Evolutionary conservation across 2,888 invertebrate genomes (phyloP), one percentile per base, ranked within the genome.

Genomic region (Caenorhabditis sp.): DNA sequence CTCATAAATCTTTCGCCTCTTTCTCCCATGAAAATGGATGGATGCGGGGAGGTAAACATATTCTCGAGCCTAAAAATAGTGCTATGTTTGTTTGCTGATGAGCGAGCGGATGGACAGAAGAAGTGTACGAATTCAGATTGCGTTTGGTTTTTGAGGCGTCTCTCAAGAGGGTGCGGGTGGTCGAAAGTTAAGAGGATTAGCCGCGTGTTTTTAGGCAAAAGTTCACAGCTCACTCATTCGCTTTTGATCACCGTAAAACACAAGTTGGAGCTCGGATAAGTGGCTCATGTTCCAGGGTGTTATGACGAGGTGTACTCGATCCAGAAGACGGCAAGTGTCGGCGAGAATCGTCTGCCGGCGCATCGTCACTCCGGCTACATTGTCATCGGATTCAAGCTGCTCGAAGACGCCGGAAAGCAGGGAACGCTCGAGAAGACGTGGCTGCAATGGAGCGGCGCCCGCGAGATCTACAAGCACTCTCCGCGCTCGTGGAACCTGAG

Each of bases 391-490:
- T 88, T 86, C 78, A 86, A 88, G 45, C 61, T 88, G 13, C 73
- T 88, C 9, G 86, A 85, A 17, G 80, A 81, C 45, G 78, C 81
- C 22, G 70, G 58, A 17, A 81, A 74, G 26, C 78, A 80, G 37
- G 66, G 72, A 13, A 70, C 56, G 6, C 79, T 87, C n/a, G 87
- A 87, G 59, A 82, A 81, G 52, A 78, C 80, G 27, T 88, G 88
- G 88, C 80, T 87, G 9, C 70, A 63, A 13, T 88, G 88, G 88
- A 83, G 85, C 5, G 88, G 88, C 11, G 88, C 88, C 2, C 72
- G 86, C 11, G 87, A 89, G 59, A 87, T 88, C 48, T 87, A 88
- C 78, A 88, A 87, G 56, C 84, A 85, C 63, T 86, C 88, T 20
- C 88, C 88, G 11, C 50, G 85, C 6, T 78, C 71, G 11, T 88